phyloP scores from a whole-genome alignment of 64 coral and sea anemone genomes.

The Actinia tenebrosa region DNA sequence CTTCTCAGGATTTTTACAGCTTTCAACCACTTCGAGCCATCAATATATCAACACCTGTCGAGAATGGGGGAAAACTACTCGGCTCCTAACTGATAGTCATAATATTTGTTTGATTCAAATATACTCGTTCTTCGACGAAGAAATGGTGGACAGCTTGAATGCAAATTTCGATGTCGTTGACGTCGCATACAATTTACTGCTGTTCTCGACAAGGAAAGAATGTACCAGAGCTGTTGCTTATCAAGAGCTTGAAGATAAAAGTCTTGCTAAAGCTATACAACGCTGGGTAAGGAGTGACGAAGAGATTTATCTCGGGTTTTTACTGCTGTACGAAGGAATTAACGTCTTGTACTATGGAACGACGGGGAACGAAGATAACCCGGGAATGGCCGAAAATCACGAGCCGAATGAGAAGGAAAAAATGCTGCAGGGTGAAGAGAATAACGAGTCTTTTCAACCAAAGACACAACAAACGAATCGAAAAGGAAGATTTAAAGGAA shows the following conservation, averaged over 20 bases:
- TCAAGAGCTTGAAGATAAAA: not conserved
- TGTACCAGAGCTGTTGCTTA: conserved; percentile 2
- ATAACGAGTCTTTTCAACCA: not conserved
- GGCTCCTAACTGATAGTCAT: not conserved
- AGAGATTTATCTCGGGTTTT: not conserved
- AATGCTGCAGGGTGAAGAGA: not conserved
- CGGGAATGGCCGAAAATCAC: not conserved
- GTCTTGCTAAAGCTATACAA: not conserved
- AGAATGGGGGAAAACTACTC: not conserved
- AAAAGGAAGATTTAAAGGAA: not conserved
- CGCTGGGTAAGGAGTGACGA: not conserved
- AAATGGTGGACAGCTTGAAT: not conserved
- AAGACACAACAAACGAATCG: not conserved
- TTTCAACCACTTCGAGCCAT: not conserved
- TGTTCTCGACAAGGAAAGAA: not conserved
- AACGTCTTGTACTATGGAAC: not conserved
- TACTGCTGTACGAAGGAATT: conserved; percentile 4
- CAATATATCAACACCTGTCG: not conserved
- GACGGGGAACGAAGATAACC: not conserved
- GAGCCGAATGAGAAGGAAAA: not conserved
- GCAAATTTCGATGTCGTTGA: conserved; percentile 10
- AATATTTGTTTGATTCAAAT: not conserved
- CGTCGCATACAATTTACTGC: not conserved
- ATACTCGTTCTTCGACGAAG: not conserved
- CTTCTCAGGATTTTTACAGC: not conserved